Evolutionary conservation across 2,797 vertebrate genomes (phyloP).

Genomic region (Ptychobarbus kaznakovi): DNA sequence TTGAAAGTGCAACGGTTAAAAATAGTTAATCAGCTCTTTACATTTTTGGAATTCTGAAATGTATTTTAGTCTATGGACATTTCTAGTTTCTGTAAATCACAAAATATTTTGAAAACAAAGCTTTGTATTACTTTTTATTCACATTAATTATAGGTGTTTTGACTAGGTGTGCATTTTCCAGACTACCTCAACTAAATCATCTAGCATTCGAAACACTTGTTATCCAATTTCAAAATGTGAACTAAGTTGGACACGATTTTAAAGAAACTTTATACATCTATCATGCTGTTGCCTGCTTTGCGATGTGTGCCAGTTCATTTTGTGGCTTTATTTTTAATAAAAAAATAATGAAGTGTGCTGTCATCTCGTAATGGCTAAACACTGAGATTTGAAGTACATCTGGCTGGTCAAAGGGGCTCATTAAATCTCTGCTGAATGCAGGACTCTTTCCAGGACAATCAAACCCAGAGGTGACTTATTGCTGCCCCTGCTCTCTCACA

Average conservation of each 20-base stretch:
- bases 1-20: neutral
- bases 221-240: neutral
- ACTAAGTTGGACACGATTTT: neutral
- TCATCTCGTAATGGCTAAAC: neutral
- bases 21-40: neutral
- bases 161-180: neutral
- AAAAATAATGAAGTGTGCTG: neutral
- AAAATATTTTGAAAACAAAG: too few relatives aligned
- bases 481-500: neutral
- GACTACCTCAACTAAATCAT: neutral
- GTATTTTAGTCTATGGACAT: neutral
- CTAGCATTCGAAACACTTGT: neutral
- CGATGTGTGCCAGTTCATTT: neutral
- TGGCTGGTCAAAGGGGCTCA: neutral
- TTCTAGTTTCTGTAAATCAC: neutral
- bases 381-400: slow-evolving; percentile 27
- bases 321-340: neutral
- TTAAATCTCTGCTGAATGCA: slow-evolving; percentile 28
- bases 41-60: neutral
- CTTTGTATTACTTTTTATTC: too few relatives aligned
- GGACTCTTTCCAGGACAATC: slow-evolving; percentile 28
- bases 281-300: neutral
- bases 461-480: slow-evolving; percentile 53
- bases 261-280: neutral
- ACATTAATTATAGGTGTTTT: too few relatives aligned